Evolutionary conservation across 2,888 invertebrate species (phyloP), one percentile per base, ranked within the genome.

Genomic region (Protonemura montana): DNA sequence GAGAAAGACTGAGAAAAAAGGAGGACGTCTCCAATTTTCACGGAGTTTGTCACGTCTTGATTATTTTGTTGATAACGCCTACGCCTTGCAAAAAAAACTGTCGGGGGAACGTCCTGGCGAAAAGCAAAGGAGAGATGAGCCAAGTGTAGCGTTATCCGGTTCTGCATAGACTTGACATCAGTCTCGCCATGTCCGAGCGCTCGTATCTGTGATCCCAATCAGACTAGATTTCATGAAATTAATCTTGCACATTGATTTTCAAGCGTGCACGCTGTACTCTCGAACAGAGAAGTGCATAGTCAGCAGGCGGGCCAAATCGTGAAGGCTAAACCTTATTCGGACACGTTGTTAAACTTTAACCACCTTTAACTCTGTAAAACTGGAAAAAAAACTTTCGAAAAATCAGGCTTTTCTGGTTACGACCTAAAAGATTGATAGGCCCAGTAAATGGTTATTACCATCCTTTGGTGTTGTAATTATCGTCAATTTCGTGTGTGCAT

Each of bases 41-140:
- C 59, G 59, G 59, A 59, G 59, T 59, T 59, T 59, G 59, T 59
- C 59, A 59, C 59, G 59, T 59, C 59, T 59, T 59, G 59, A 59
- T 59, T 59, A 59, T 59, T 59, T 59, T 59, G 59, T 59, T 59
- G 59, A 59, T 59, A 59, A 59, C 59, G 59, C 59, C 59, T 16
- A 59, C 59, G 59, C 59, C 59, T 59, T 59, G 59, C 59, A 59
- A 59, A 59, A 59, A 59, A 59, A 13, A 10, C 16, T 7, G 41
- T 7, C 41, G 21, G 21, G 21, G 13, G 59, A 59, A 59, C 59
- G 59, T 59, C 59, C 59, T 59, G 59, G 59, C 59, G 10, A 35
- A 35, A 3, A 6, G 10, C 35, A 21, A 2, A 21, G 59, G 21
- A n/a, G n/a, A n/a, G n/a, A 59, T 21, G 59, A 59, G 59, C 59